These are phyloP conservation scores for Masticophis lateralis DNA, from an alignment of 2,797 vertebrate genomes.

Conservation along the genomic window DNA sequence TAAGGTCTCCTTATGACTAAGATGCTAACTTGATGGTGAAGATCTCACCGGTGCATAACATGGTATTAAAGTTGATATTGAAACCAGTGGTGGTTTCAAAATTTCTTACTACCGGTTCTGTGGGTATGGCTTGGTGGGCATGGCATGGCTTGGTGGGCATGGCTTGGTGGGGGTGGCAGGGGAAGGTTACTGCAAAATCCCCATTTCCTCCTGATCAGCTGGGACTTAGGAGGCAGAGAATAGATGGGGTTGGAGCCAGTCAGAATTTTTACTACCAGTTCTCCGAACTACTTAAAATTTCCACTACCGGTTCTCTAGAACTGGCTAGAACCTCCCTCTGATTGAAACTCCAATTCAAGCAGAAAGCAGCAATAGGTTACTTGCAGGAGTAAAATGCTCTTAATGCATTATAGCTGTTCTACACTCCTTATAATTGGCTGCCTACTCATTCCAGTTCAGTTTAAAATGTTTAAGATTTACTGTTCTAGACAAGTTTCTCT, in stretches of 20 bases:
- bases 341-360: neutral
- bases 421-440: neutral
- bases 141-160: too few relatives aligned
- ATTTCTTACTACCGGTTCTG: too few relatives aligned
- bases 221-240: too few relatives aligned
- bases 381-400: neutral
- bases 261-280: too few relatives aligned
- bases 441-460: neutral
- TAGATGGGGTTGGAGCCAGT: too few relatives aligned
- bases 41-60: neutral
- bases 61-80: neutral
- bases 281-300: too few relatives aligned
- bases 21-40: neutral
- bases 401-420: neutral
- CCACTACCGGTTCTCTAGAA: too few relatives aligned
- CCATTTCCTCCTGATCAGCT: too few relatives aligned
- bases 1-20: neutral
- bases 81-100: neutral
- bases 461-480: neutral
- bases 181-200: too few relatives aligned
- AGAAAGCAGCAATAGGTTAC: neutral
- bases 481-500: neutral
- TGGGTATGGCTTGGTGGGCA: too few relatives aligned
- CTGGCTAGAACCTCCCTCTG: too few relatives aligned
- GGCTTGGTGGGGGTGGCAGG: too few relatives aligned